phyloP scores from a whole-genome alignment of 2,113 vertebrate genomes.

The Eublepharis macularius region DNA sequence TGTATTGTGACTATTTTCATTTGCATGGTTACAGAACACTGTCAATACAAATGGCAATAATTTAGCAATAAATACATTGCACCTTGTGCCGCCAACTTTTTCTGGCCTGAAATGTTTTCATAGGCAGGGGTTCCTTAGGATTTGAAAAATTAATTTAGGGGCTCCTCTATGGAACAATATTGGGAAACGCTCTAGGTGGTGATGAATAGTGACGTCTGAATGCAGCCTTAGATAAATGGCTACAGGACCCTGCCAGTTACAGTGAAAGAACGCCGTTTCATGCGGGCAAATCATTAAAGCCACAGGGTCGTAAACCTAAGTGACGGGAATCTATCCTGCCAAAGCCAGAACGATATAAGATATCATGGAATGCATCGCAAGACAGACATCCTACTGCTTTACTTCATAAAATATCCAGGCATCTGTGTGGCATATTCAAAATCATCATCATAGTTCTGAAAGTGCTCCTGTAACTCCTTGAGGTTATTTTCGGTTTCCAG shows the following conservation, averaged over 20 bases:
- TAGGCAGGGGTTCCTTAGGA: too few relatives aligned
- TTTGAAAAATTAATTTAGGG: too few relatives aligned
- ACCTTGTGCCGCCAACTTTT: too few relatives aligned
- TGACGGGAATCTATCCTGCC: background rate
- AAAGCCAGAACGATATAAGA: background rate
- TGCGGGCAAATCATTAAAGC: background rate
- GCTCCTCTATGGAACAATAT: too few relatives aligned
- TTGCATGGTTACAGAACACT: too few relatives aligned
- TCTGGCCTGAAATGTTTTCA: too few relatives aligned
- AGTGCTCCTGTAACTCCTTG: conserved; percentile 77
- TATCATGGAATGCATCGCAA: background rate
- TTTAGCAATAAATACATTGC: too few relatives aligned
- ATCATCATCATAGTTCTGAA: conserved; percentile 78
- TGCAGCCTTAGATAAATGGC: too few relatives aligned
- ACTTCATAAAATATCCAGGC: conserved; percentile 79
- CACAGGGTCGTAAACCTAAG: background rate
- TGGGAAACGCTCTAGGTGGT: too few relatives aligned
- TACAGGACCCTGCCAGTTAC: background rate
- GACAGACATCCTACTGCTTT: background rate
- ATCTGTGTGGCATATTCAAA: conserved; percentile 82
- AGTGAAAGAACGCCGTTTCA: background rate
- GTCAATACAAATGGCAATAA: too few relatives aligned
- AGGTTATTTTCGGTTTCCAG: conserved; percentile 58
- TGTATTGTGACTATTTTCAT: too few relatives aligned
- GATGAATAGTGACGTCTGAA: too few relatives aligned